Base-by-base conservation (phyloP, 2,888 invertebrate species). In the Cartodere bifasciata region DNA sequence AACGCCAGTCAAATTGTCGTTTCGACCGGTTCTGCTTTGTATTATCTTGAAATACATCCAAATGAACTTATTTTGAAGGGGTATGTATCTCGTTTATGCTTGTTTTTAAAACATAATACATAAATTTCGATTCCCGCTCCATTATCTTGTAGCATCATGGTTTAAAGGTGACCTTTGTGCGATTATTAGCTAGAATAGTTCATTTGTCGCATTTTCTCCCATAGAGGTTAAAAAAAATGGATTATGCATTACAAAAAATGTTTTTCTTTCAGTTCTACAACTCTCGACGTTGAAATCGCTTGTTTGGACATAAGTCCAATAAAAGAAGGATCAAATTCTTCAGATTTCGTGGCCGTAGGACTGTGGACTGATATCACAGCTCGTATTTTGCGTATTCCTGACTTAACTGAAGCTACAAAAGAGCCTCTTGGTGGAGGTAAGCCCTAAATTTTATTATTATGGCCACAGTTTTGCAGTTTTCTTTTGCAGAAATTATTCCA, bases 351-450 rank as follows among this genome's bases (percentile, higher is more conserved):
- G 20, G 91, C 91, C 10, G 87, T 95, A 6, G 95, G 95, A 0
- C 65, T 97, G 26, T 98, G 98, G 98, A 94, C 90, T 1, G 94
- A 97, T 52, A 92, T 95, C 47, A 91, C 91, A 0, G 87, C 90
- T 16, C 68, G 90, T 7, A 75, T 95, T 38, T 65, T 95, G 14
- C 70, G 75, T 7, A 58, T 97, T 38, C 94, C 95, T 0, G 69
- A 73, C 33, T 67, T 97, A 29, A 70, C 73, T 33, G 78, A 81
- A 46, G 68, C 91, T 31, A 83, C 86, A 52, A 84, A 81, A 14
- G 92, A 95, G 63, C 75, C 80, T 50, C 64, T 95, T 1, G 82
- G 86, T 16, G 94, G 94, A 47, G 80, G 81, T 80, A 50, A 42
- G 42, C 40, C n/a, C n/a, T n/a, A n/a, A n/a, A n/a, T n/a, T n/a